phyloP scores from a whole-genome alignment of 2,797 vertebrate species.

The Spheniscus humboldti region DNA sequence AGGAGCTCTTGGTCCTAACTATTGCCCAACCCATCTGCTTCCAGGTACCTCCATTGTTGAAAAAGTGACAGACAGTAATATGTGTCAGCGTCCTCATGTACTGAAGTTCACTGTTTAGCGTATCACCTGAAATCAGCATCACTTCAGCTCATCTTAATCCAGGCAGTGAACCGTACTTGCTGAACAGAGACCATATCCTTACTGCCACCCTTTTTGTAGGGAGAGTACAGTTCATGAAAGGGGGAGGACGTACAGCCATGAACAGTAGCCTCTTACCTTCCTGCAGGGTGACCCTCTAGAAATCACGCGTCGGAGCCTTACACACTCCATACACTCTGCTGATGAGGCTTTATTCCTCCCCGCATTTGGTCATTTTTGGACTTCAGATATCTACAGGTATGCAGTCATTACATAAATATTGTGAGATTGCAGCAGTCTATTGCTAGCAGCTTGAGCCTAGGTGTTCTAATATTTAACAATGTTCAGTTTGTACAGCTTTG shows the following conservation, averaged over 20 bases:
- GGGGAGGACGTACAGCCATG: not conserved
- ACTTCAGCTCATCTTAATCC: not conserved
- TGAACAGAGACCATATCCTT: not conserved
- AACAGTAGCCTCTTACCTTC: not conserved
- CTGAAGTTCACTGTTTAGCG: not conserved
- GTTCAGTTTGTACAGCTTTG: not conserved
- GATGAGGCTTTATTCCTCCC: not conserved
- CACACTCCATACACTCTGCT: not conserved
- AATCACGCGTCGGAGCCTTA: not conserved
- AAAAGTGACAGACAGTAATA: not conserved
- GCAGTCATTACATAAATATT: not conserved
- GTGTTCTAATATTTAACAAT: not conserved
- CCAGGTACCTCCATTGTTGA: not conserved
- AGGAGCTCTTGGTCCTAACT: not conserved
- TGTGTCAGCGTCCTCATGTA: no score
- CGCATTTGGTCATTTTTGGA: not conserved
- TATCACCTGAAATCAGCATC: not conserved
- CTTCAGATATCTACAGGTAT: not conserved
- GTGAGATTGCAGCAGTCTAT: not conserved
- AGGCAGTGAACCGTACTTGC: not conserved
- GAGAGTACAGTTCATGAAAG: not conserved
- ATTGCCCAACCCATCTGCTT: not conserved
- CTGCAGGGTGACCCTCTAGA: not conserved
- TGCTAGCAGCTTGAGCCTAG: not conserved
- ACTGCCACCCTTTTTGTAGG: not conserved